phyloP scores from a whole-genome alignment of 2,888 invertebrate species.

The Apamea monoglypha region DNA sequence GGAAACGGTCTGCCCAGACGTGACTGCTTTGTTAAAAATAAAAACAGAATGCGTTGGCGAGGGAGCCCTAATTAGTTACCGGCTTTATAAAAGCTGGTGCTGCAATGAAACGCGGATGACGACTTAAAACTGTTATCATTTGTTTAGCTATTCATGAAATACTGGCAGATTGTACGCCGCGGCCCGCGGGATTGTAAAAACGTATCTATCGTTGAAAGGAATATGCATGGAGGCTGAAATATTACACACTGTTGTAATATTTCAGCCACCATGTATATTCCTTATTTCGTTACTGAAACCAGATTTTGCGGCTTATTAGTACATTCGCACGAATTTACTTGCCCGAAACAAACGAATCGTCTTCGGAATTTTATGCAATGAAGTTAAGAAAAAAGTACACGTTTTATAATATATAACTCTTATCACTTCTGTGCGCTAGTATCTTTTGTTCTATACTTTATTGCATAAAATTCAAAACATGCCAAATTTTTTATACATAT shows the following conservation, averaged over 20 bases:
- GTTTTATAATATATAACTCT: no score
- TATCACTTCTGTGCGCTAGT: no score
- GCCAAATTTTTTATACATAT: no score
- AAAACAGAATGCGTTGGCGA: constrained; percentile 75
- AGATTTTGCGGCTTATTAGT: no score
- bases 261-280: no score
- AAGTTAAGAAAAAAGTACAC: no score
- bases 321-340: no score
- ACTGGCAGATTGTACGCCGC: constrained; percentile 16
- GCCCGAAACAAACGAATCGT: no score
- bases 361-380: no score
- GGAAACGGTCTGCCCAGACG: constrained; percentile 70
- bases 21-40: constrained; percentile 77
- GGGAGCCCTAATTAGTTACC: constrained; percentile 75
- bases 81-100: constrained; percentile 63
- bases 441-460: no score
- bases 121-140: constrained; percentile 70
- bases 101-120: constrained; percentile 63
- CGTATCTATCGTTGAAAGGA: background rate
- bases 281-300: background rate
- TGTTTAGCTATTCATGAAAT: constrained; percentile 63
- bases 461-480: no score
- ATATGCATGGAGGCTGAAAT: background rate
- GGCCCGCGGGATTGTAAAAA: constrained; percentile 4
- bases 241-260: no score